A percentile compares a stretch with the other conserved stretches of the same genome.
phyloP scores from a whole-genome alignment of 2,888 invertebrate species.

The Nasonia oneida region DNA sequence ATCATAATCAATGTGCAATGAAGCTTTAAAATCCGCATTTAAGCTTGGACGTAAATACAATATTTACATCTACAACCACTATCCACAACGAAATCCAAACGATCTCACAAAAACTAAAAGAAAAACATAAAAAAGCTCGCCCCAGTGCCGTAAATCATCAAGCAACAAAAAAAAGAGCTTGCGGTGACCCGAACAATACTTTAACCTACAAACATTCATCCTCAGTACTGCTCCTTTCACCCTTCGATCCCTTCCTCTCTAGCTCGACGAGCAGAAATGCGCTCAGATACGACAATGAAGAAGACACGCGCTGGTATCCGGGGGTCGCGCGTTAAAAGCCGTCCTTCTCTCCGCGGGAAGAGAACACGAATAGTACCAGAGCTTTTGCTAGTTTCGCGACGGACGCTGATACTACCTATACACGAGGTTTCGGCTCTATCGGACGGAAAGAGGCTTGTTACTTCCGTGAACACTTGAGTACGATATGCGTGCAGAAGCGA shows the following conservation, averaged over 20 bases:
- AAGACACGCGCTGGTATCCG: background rate
- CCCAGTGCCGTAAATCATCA: background rate
- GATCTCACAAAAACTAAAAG: background rate
- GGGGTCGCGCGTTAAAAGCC: background rate
- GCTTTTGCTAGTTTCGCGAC: background rate
- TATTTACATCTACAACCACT: background rate
- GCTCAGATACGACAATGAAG: background rate
- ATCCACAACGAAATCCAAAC: background rate
- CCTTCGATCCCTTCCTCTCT: background rate
- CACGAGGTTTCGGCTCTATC: background rate
- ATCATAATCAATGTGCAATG: no score
- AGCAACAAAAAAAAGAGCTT: background rate
- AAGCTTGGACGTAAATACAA: no score
- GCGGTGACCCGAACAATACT: background rate
- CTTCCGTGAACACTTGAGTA: no score
- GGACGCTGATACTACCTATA: background rate
- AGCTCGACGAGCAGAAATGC: background rate
- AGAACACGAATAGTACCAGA: background rate
- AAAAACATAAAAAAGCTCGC: background rate
- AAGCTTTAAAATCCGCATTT: background rate
- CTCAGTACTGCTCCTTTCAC: background rate
- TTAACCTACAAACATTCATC: constrained; percentile 19
- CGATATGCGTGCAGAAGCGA: no score
- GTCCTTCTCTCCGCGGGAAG: background rate
- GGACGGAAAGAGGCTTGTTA: background rate